Base-by-base conservation (phyloP, 2,888 invertebrate genomes). In the Disparrhopalites patrizii region DNA sequence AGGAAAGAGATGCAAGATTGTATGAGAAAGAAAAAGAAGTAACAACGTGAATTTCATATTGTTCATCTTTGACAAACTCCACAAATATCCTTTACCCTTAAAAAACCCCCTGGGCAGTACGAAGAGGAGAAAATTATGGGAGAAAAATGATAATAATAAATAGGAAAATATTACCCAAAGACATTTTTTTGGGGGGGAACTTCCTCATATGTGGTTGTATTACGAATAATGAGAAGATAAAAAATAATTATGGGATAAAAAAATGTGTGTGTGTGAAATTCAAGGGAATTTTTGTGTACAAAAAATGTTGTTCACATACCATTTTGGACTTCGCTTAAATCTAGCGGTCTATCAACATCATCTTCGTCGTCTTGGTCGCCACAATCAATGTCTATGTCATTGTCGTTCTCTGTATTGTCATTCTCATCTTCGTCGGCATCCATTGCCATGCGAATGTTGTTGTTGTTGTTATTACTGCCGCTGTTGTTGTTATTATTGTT, bases 251-350 rank as follows among this genome's bases (percentile, higher is more conserved):
- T 47, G 47, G 3, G 23, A 47, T 31, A 43, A 60, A 31, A 52
- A 10, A 60, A 58, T 20, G 28, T 27, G 8, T 51, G 20, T 3
- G 55, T 36, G 28, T 38, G 30, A 58, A 57, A 38, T n/a, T 57
- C 38, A 23, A 13, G 43, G 43, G 20, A 50, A 33, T 15, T 56
- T n/a, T 33, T 56, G 27, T n/a, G 30, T 23, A 54, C 13, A 50
- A 31, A 28, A 54, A 27, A 33, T 55, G 2, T 10, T 33, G 4
- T 65, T 60, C 31, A n/a, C 43, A 67, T 71, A 75, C 75, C 72
- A 70, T 72, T 71, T 71, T 71, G 73, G 67, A 73, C 73, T 68
- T 75, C 73, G 60, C 73, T 73, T 18, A 75, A 70, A 68, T 75
- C 75, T 65, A 75, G 68, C 50, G 75, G 75, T 62, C 70, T 68